These are phyloP conservation scores for Loris lydekkerianus DNA, from an alignment of 2,797 vertebrate genomes.

Conservation along the genomic window DNA sequence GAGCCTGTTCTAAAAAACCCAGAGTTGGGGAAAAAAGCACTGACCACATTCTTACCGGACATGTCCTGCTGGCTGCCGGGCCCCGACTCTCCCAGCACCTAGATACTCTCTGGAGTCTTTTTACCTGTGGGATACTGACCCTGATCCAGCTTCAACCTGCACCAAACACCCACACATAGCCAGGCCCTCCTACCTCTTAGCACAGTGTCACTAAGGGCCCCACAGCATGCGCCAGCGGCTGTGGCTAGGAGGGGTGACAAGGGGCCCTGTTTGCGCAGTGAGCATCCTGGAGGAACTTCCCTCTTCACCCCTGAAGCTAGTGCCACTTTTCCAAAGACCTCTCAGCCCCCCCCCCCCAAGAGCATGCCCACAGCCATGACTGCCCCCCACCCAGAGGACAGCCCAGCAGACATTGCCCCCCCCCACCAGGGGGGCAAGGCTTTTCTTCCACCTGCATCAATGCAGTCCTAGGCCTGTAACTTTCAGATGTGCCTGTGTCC, in stretches of 20 bases:
- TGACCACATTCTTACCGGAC: rapidly evolving
- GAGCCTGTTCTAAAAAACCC: slow-evolving; percentile 47
- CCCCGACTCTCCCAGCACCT: background rate
- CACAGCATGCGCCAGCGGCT: background rate
- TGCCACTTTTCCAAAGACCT: background rate
- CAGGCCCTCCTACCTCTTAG: background rate
- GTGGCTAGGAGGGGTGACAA: background rate
- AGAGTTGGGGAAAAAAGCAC: background rate
- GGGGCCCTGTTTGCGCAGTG: background rate
- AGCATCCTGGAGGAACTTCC: background rate
- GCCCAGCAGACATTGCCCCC: background rate
- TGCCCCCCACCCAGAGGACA: background rate
- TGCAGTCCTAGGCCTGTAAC: background rate
- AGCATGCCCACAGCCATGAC: background rate
- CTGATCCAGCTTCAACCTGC: background rate
- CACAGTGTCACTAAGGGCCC: background rate
- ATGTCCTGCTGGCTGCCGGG: background rate
- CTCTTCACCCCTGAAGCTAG: background rate
- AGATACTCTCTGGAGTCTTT: background rate
- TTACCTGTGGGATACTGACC: background rate
- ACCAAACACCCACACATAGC: background rate
- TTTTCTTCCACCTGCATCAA: background rate
- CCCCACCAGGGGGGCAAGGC: rapidly evolving
- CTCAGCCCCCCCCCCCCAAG: background rate
- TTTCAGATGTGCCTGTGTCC: background rate